These are phyloP conservation scores for Sacculina carcini DNA, from an alignment of 2,888 invertebrate species.

Conservation along the genomic window DNA sequence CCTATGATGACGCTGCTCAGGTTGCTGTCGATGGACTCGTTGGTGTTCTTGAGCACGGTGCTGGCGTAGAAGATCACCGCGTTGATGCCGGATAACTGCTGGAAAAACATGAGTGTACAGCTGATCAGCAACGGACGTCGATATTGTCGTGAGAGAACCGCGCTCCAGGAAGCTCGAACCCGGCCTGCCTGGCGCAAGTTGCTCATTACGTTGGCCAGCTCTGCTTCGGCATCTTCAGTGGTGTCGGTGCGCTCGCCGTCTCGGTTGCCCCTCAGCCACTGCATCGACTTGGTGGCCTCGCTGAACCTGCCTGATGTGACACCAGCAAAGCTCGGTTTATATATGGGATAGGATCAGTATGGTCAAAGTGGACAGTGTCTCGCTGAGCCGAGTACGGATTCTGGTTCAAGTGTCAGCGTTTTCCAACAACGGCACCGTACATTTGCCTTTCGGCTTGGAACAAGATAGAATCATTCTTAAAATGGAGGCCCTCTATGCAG, in stretches of 20 bases:
- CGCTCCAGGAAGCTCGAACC: conserved; percentile 23
- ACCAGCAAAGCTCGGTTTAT: too few species aligned
- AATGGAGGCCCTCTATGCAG: too few species aligned
- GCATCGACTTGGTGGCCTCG: conserved; percentile 45
- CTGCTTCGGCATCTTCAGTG: conserved; percentile 49
- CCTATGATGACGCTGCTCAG: conserved; percentile 28
- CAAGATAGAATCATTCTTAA: too few species aligned
- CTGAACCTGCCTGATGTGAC: conserved; percentile 32
- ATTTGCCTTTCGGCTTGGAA: too few species aligned
- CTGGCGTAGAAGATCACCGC: conserved; percentile 83
- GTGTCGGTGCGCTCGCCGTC: conserved; percentile 43
- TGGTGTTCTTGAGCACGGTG: conserved; percentile 55
- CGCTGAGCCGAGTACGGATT: too few species aligned
- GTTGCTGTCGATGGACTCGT: conserved; percentile 47
- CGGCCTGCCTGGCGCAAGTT: conserved; percentile 39
- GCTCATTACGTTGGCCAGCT: conserved; percentile 41
- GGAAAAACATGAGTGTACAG: conserved; percentile 75
- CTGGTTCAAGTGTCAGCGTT: too few species aligned
- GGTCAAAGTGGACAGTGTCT: too few species aligned
- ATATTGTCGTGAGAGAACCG: conserved; percentile 39
- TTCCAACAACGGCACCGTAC: too few species aligned
- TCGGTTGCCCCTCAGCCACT: conserved; percentile 58
- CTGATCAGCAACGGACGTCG: conserved; percentile 52
- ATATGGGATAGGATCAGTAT: too few species aligned
- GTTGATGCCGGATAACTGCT: conserved; percentile 83